Evolutionary conservation across 2,113 vertebrate genomes (phyloP), one percentile per base, ranked within the genome.

Genomic region (Polyodon spathula): DNA sequence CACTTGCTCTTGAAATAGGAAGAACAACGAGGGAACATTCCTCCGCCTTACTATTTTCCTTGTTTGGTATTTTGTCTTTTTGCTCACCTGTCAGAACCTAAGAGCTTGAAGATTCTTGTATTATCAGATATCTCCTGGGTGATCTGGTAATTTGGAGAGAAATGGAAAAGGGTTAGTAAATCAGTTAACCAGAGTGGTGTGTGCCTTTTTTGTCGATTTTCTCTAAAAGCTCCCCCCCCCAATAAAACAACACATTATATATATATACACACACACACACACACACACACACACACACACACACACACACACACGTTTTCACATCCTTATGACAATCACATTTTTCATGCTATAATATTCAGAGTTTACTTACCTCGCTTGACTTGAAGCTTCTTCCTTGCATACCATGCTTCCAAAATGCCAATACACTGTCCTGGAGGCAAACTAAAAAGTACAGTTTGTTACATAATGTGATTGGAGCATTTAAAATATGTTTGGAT

Each of bases 41-140:
- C 6, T 4, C 11, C 6, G 3, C 38, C 54, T 7, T 5, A 10
- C 16, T 12, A 1, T 27, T 27, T 27, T 27, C 2, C 27, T 39
- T 11, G 9, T 10, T 37, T 37, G 27, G 37, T 9, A 52, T 5
- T 14, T 44, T 39, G 14, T 10, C 12, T n/a, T 7, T 52, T 16
- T 17, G 40, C 84, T 76, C 86, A 98, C 96, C 96, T 94, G 90
- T 98, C 96, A 69, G 94, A 95, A 78, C 96, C 96, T 84, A 98
- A 89, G 70, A 98, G 91, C 82, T 92, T 91, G 84, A 97, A 98
- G 83, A 92, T 97, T 69, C 96, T 92, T 1, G 96, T 93, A 78
- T 78, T 97, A 80, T 98, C 96, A 11, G 93, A 96, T 81, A 98
- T 98, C 86, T 97, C 95, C 76, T 98, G 96, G n/a, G 96, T 98